Base-by-base conservation (phyloP, 2,113 vertebrate genomes). In the Hirundichthys speculiger region DNA sequence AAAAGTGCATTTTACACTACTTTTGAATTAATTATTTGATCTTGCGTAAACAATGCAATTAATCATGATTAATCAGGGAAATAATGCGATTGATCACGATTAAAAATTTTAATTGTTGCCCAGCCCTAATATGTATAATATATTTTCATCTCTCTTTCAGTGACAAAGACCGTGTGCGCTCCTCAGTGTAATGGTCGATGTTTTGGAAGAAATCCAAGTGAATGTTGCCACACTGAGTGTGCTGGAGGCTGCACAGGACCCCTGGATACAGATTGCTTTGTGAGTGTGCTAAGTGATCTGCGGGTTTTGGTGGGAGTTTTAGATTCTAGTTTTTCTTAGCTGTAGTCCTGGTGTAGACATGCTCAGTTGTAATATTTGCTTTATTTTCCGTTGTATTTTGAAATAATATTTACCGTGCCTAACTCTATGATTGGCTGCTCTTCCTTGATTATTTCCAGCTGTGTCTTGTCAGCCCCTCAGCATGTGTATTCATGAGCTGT, bases 191-290 rank as follows among this genome's bases (percentile, higher is more conserved):
- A 96, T 1, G 90, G 93, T 16, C 94, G 95, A 68, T 98, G 96
- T 87, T 98, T 97, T 51, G 96, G 96, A n/a, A 84, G 63, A 41
- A 93, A 85, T 53, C 96, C 95, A 13, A 94, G 92, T 22, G 94
- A 97, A 75, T 98, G 96, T 71, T 98, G 96, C 77, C 96, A 98
- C 11, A 93, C 91, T 10, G 96, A 97, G 75, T 98, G 96, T 56
- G 96, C 95, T 0, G 96, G 96, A 15, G 96, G 96, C 55, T 98
- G 96, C 86, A 94, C 88, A 0, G 96, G 95, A 2, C 92, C 94
- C 1, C 92, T 91, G 49, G 93, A 96, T 49, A 96, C 94, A 0
- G 78, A 97, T 64, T 98, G 96, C 91, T 96, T 96, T 82, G 96
- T 98, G 90, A 66, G 96, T 95, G 39, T 22, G 5, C 64, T 30